Base-by-base conservation (phyloP, 2,797 vertebrate genomes). In the Lacerta bilineata region DNA sequence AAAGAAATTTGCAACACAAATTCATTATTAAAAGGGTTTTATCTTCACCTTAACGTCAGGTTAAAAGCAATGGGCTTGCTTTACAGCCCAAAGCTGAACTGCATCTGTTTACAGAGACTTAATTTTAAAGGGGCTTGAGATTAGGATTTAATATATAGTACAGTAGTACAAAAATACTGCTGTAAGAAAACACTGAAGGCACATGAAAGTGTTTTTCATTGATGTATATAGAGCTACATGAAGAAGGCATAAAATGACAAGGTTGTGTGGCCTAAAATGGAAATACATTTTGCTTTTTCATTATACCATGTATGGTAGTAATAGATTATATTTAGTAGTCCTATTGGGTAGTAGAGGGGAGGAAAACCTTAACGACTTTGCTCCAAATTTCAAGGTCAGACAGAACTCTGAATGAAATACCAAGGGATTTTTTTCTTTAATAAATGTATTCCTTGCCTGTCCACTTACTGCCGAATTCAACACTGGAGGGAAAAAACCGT, bases 361-460 rank as follows among this genome's bases (percentile, higher is more conserved):
- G 29, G 75, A 92, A 87, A 78, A 83, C 74, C 13, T 88, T 91
- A 84, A 75, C 75, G 29, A 92, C 75, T 94, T 92, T 86, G 50
- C 11, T 87, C 59, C 88, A 79, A 20, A 79, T 7, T 90, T 90
- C 90, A 91, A 92, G 90, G 85, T 92, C 85, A 92, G 88, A 91
- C 88, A 80, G 29, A 94, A 17, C 55, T 43, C 4, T 7, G 4
- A 90, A 72, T 79, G 23, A 82, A 91, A 90, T 23, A 92, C 59
- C 39, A 23, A 23, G 13, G 83, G 23, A 3, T 8, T 23, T 33
- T 36, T 55, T 15, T 3, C 5, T 11, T 36, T 33, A 7, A 69
- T 89, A 93, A 89, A 33, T 39, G 89, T 82, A 68, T 29, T 2
- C 5, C 36, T 50, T 90, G 83, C 86, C 81, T 74, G 81, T 87